Evolutionary conservation across 2,113 vertebrate genomes (phyloP), one percentile per base, ranked within the genome.

Genomic region (Centropus unirufus): DNA sequence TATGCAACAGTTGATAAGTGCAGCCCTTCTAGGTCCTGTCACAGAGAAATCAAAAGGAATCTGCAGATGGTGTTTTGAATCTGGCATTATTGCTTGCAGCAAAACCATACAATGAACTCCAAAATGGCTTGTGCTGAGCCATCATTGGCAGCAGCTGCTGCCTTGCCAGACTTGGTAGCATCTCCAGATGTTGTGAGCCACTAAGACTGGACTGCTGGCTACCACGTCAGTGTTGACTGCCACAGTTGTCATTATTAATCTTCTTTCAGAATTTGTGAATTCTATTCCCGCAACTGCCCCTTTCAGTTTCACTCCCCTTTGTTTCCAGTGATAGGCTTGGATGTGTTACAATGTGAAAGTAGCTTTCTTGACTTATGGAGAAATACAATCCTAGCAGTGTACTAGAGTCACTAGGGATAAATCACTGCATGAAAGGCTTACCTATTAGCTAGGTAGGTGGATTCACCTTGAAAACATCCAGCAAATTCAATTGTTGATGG

Each of bases 401-500:
- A 40, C 30, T 2, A 4, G 26, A 52, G n/a, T 27, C 5, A 1
- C 47, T 1, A 2, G n/a, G 34, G 7, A 32, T 66, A 74, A 85
- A 66, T 88, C 39, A 14, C 52, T 88, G 51, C 30, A 10, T 2
- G 61, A 40, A 58, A n/a, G 26, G 29, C 18, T 87, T 84, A 14
- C 47, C 6, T 70, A 12, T 20, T 85, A 70, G 58, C 72, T 54
- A 73, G 34, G 68, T 55, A 66, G 49, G 52, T 67, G 40, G 32
- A 73, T 95, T 92, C 88, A 52, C 40, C 80, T 85, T 92, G 82
- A 62, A 89, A 96, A 40, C 39, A 64, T 61, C 20, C 29, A 87
- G 27, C 14, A 91, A 54, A 89, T 93, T 47, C 62, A 81, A 27
- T 67, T 54, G 26, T 59, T 55, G 64, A 10, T 69, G 21, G 18